Percentiles rank a stretch among this genome's conserved stretches.
Conservation (phyloP, 2,888 invertebrate genomes). For the Heliconius sara region DNA sequence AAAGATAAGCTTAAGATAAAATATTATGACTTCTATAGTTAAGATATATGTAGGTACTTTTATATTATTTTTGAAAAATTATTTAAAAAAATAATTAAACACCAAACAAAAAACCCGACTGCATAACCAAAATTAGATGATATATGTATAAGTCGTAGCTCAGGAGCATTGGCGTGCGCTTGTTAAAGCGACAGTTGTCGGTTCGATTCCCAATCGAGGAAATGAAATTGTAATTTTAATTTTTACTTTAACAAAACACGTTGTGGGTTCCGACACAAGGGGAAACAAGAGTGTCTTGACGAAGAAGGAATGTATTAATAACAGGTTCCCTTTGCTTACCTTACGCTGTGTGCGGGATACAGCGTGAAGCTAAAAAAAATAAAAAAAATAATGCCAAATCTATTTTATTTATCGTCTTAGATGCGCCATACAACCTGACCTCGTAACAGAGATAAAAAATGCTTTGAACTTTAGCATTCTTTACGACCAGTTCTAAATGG, state of each 20-base stretch:
- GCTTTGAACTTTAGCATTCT: slow-evolving; percentile 25
- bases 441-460: slow-evolving; percentile 12
- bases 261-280: no score
- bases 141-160: not conserved
- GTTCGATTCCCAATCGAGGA: not conserved
- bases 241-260: no score
- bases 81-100: no score
- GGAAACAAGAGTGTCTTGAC: no score
- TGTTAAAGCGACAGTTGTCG: not conserved
- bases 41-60: no score
- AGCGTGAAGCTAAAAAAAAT: not conserved
- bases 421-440: not conserved
- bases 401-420: slow-evolving; percentile 1
- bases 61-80: no score
- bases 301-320: not conserved
- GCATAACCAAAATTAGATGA: not conserved
- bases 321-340: not conserved
- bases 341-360: no score
- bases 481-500: slow-evolving; percentile 1
- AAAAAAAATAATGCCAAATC: not conserved
- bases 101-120: not conserved
- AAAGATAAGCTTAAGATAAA: not conserved
- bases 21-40: not conserved
- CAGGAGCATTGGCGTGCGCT: not conserved
- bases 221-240: not conserved